Conservation (phyloP, 2,797 vertebrate genomes). For the Fistularia tabacaria region DNA sequence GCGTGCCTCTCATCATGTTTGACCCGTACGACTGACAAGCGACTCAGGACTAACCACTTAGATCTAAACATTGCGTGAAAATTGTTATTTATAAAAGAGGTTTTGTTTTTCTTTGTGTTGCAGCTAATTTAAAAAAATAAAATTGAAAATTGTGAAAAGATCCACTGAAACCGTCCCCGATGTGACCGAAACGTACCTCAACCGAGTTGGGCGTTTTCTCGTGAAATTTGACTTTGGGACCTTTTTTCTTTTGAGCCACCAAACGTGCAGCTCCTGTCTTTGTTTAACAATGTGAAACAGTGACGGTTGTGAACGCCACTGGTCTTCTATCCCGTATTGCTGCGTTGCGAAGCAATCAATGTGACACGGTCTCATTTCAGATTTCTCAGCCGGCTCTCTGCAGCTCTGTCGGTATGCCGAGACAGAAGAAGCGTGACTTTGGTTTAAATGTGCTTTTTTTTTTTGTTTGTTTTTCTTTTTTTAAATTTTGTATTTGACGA, state of each 20-base stretch:
- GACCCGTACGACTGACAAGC: constrained; percentile 44
- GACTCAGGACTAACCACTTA: constrained; percentile 50
- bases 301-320: constrained; percentile 53
- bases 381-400: neutral
- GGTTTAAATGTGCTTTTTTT: no score
- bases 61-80: no score
- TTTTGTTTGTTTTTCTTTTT: constrained; percentile 46
- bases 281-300: constrained; percentile 65
- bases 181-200: constrained; percentile 44
- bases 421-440: constrained; percentile 17
- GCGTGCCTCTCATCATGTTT: constrained; percentile 25
- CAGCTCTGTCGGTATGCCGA: constrained; percentile 13
- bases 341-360: constrained; percentile 30
- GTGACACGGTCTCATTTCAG: constrained; percentile 25
- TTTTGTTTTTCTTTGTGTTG: constrained; percentile 8
- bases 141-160: constrained; percentile 34
- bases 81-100: no score
- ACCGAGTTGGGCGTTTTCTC: neutral
- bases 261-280: constrained; percentile 37
- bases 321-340: constrained; percentile 27
- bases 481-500: constrained; percentile 47
- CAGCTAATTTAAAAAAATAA: constrained; percentile 4
- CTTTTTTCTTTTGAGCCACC: constrained; percentile 50
- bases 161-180: constrained; percentile 53
- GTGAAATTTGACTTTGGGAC: constrained; percentile 31